These are phyloP conservation scores for Sialis lutaria DNA, from an alignment of 2,888 invertebrate genomes.

Conservation along the genomic window DNA sequence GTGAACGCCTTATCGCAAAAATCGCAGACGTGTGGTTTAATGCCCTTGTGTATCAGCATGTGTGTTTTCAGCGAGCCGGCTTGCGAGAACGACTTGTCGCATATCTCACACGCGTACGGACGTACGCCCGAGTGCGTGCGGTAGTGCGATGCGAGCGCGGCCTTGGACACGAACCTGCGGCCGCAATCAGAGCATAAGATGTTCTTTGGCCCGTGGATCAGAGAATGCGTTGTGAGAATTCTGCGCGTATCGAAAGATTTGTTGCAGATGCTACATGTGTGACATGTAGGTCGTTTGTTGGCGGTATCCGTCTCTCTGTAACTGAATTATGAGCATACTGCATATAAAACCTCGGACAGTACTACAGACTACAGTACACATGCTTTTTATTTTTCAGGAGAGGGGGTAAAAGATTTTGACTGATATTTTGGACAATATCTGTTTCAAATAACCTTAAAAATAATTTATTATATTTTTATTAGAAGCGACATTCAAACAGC, in stretches of 20 bases:
- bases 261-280: background rate
- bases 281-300: no score
- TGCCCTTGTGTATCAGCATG: constrained; percentile 1
- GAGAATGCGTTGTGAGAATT: constrained; percentile 3
- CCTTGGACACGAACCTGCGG: constrained; percentile 3
- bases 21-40: background rate
- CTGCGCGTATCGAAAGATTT: background rate
- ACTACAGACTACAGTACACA: background rate
- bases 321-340: no score
- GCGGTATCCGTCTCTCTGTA: no score
- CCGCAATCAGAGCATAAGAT: constrained; percentile 10
- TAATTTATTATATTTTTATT: no score
- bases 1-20: constrained; percentile 2
- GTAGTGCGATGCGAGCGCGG: background rate
- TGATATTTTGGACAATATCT: no score
- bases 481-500: no score
- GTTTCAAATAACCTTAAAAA: no score
- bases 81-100: constrained; percentile 1
- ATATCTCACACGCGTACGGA: background rate
- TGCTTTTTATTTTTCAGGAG: no score
- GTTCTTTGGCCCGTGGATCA: constrained; percentile 8
- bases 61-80: constrained; percentile 1
- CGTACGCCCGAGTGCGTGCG: background rate
- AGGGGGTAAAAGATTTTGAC: no score
- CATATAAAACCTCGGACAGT: no score